Percentiles rank a stretch among this genome's conserved stretches.
phyloP scores from a whole-genome alignment of 2,888 invertebrate genomes.

The Carterocephalus palaemon region DNA sequence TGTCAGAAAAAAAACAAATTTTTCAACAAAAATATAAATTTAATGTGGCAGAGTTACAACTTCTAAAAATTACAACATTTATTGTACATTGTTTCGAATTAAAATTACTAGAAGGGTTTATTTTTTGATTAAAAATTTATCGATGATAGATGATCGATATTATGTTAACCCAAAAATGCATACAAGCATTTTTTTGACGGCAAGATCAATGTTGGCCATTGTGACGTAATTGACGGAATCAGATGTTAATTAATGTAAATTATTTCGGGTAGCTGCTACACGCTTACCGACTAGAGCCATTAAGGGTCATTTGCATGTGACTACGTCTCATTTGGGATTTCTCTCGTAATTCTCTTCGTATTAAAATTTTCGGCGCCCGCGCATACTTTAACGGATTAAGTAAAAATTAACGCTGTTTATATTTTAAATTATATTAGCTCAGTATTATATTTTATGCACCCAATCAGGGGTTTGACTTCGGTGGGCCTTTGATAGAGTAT shows the following conservation, averaged over 20 bases:
- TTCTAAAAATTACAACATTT: too few relatives aligned
- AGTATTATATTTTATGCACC: conserved; percentile 31
- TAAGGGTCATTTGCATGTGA: conserved; percentile 54
- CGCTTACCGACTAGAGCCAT: conserved; percentile 52
- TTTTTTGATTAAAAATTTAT: not conserved
- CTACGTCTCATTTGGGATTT: conserved; percentile 58
- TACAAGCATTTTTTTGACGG: not conserved
- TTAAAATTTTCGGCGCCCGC: conserved; percentile 29
- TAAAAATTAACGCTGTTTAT: conserved; percentile 55
- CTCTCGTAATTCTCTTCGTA: conserved; percentile 44
- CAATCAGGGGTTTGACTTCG: conserved; percentile 49
- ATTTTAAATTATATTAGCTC: conserved; percentile 37
- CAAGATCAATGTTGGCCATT: conserved; percentile 36
- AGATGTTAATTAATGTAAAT: conserved; percentile 60
- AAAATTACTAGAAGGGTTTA: too few relatives aligned
- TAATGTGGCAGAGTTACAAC: too few relatives aligned
- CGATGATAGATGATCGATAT: too few relatives aligned
- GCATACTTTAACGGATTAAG: conserved; percentile 53
- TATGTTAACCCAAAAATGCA: conserved; percentile 1
- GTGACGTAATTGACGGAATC: conserved; percentile 26
- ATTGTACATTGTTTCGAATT: too few relatives aligned
- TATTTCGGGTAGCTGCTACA: conserved; percentile 39
- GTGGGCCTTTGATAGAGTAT: conserved; percentile 21
- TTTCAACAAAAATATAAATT: too few relatives aligned
- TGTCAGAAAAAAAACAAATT: too few relatives aligned